Evolutionary conservation across 2,888 invertebrate species (phyloP).

Genomic region (Drosophila fungiperda): DNA sequence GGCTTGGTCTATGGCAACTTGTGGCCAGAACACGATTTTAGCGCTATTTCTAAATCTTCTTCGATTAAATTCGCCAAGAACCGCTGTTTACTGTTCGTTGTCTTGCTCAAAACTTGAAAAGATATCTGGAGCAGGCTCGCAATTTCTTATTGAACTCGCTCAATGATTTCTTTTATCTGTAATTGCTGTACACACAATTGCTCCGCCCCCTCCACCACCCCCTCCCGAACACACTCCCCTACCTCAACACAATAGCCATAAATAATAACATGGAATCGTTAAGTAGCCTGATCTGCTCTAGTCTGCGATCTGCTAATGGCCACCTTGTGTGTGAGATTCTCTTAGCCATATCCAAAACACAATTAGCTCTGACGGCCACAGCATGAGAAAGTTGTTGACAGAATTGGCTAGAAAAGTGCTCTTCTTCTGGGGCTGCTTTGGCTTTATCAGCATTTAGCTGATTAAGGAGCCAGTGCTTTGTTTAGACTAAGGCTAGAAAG

Average conservation of each 20-base stretch:
- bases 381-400: constrained; percentile 78
- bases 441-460: constrained; percentile 10
- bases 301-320: constrained; percentile 58
- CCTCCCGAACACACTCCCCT: not conserved
- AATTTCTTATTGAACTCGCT: constrained; percentile 73
- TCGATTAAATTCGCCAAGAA: constrained; percentile 63
- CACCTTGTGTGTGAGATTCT: constrained; percentile 48
- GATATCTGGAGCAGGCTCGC: constrained; percentile 75
- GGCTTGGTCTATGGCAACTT: constrained; percentile 25
- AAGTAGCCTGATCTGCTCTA: constrained; percentile 61
- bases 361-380: constrained; percentile 66
- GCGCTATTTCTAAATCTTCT: constrained; percentile 63
- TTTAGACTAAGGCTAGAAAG: constrained; percentile 68
- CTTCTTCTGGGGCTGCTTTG: constrained; percentile 3
- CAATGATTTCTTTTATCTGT: constrained; percentile 80
- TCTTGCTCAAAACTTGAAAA: constrained; percentile 26
- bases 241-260: constrained; percentile 41
- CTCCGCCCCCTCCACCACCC: not conserved
- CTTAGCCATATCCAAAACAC: constrained; percentile 33
- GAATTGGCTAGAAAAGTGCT: constrained; percentile 49
- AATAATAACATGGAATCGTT: constrained; percentile 54
- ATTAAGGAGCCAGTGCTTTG: constrained; percentile 26
- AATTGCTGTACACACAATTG: constrained; percentile 51
- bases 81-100: constrained; percentile 16
- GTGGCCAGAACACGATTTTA: constrained; percentile 60